Evolutionary conservation across 2,113 vertebrate genomes (phyloP).

Genomic region (Cnemophilus loriae): DNA sequence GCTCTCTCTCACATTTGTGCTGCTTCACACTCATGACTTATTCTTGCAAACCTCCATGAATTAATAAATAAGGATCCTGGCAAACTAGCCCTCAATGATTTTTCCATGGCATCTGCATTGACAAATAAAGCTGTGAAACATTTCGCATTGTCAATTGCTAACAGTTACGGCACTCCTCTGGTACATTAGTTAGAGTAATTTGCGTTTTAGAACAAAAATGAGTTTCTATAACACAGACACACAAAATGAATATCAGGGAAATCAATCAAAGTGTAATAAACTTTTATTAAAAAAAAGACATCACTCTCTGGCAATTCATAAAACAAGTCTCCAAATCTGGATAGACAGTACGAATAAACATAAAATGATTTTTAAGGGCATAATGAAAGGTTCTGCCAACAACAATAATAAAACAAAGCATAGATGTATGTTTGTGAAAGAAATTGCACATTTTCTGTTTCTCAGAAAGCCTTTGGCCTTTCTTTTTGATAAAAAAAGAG

Average conservation of each 20-base stretch:
- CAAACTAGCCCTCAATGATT: background rate
- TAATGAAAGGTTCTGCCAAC: conserved; percentile 50
- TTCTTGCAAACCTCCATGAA: background rate
- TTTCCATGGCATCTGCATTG: conserved; percentile 6
- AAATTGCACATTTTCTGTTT: background rate
- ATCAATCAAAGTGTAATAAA: conserved; percentile 64
- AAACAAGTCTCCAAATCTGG: conserved; percentile 46
- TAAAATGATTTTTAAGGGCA: conserved; percentile 52
- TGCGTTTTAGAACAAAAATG: conserved; percentile 16
- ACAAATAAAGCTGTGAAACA: conserved; percentile 9
- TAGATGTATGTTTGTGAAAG: background rate
- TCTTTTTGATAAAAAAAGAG: background rate
- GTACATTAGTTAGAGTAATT: conserved; percentile 38
- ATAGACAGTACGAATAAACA: conserved; percentile 49
- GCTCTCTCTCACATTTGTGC: background rate
- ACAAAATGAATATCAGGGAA: background rate
- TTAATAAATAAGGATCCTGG: background rate
- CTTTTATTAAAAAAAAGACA: conserved; percentile 56
- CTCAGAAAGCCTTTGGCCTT: background rate
- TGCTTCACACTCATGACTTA: background rate
- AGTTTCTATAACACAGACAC: background rate
- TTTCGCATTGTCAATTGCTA: conserved; percentile 21
- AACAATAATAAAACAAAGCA: conserved; percentile 30
- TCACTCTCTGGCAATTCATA: conserved; percentile 41
- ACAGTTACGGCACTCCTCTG: background rate